A percentile compares a stretch with the other conserved stretches of the same genome.
Evolutionary conservation across 2,797 vertebrate species (phyloP).

Genomic region (Falco cherrug): DNA sequence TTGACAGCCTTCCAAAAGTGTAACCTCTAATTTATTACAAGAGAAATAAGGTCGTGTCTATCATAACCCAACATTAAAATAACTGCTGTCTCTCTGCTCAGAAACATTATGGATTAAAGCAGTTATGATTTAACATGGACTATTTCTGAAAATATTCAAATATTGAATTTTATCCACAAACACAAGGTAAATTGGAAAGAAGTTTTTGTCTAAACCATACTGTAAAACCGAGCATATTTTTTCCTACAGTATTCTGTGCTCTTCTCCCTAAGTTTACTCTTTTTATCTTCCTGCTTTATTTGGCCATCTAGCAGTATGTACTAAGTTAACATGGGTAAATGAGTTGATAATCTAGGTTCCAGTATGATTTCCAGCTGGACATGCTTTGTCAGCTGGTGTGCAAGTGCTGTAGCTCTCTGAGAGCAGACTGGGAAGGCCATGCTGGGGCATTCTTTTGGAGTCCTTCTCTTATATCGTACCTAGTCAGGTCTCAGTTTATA

Average conservation of each 20-base stretch:
- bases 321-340: not conserved
- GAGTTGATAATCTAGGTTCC: not conserved
- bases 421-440: not conserved
- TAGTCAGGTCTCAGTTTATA: not conserved
- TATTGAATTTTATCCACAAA: not conserved
- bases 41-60: constrained; percentile 16
- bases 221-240: not conserved
- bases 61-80: constrained; percentile 9
- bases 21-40: constrained; percentile 41
- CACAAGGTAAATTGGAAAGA: not conserved
- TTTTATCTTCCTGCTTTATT: not conserved
- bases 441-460: not conserved
- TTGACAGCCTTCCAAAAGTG: constrained; percentile 24
- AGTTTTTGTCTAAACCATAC: not conserved
- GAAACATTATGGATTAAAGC: constrained; percentile 35
- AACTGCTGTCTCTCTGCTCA: not conserved
- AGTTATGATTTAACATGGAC: not conserved
- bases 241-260: not conserved
- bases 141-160: not conserved
- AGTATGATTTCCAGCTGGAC: not conserved
- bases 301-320: not conserved
- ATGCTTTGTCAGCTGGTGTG: not conserved
- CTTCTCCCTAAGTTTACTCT: not conserved
- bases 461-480: not conserved
- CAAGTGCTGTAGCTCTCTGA: not conserved